A percentile compares a stretch with the other conserved stretches of the same genome.
These are phyloP conservation scores for Callipepla squamata DNA, from an alignment of 2,113 vertebrate genomes.

Conservation along the genomic window DNA sequence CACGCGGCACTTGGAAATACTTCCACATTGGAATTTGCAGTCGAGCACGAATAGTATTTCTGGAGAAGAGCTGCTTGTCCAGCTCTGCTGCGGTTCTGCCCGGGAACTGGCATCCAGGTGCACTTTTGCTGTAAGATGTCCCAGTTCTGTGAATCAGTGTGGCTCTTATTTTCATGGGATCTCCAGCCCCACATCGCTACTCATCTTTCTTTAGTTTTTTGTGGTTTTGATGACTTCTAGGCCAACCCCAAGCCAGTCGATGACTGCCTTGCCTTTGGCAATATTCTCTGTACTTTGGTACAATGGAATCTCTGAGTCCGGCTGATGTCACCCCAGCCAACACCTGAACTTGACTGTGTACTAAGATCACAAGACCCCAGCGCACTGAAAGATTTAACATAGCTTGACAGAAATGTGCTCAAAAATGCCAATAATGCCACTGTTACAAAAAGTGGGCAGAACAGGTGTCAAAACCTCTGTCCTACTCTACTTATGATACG, in stretches of 20 bases:
- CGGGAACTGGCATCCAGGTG: not conserved
- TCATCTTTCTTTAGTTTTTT: not conserved
- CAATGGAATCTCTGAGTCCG: not conserved
- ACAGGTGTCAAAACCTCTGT: not conserved
- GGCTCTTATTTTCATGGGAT: not conserved
- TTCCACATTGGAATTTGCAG: not conserved
- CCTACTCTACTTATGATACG: not conserved
- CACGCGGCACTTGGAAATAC: not conserved
- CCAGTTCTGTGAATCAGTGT: not conserved
- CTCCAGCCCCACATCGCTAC: accelerated
- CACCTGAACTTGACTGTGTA: not conserved
- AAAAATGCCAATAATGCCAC: not conserved
- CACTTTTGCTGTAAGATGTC: not conserved
- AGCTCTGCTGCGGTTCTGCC: not conserved
- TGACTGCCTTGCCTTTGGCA: not conserved
- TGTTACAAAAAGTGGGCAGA: not conserved
- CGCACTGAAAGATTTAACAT: not conserved
- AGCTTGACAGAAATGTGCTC: not conserved
- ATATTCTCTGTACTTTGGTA: not conserved
- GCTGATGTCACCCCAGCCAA: not conserved
- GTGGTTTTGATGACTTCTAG: not conserved
- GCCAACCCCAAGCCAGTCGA: not conserved
- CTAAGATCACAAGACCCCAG: not conserved
- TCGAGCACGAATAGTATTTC: not conserved
- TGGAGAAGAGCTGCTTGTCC: not conserved